Base-by-base conservation (phyloP, 2,797 vertebrate species). In the Centroberyx gerrardi region DNA sequence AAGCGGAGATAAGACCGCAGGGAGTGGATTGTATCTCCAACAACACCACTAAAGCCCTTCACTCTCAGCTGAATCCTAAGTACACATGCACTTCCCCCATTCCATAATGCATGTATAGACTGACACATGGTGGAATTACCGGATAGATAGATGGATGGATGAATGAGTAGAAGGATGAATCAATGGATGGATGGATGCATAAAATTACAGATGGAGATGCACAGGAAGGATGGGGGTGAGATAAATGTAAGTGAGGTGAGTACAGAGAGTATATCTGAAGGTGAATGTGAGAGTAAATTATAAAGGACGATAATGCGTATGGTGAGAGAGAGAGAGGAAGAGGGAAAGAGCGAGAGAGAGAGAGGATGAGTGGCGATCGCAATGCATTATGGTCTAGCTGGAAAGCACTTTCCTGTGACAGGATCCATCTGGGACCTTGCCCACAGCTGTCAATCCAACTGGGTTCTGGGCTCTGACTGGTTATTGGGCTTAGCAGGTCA, bases 361-460 rank as follows among this genome's bases (percentile, higher is more conserved):
- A 18, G 27, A 17, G 28, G 31, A 33, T 48, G 68, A 66, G 59
- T 55, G 56, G 40, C 33, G 22, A 52, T 60, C 36, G 40, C n/a
- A 70, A 63, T n/a, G 71, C 51, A 18, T 77, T 66, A 15, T 14
- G 28, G n/a, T 66, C 59, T 14, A 44, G 29, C 28, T 60, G 67
- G n/a, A 53, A 68, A 68, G 29, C 52, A 52, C 59, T 64, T 72
- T 40, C 38, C 66, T 29, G 49, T 7, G 3, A 56, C 17, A 3
- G 51, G 17, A 72, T 56, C 42, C 82, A 75, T 68, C 69, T 76
- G 74, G 65, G 70, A 64, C 36, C 51, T 59, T 71, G 78, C 64
- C 78, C 69, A 79, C 72, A 78, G 65, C 82, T 84, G 81, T 74
- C 77, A 76, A 18, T 92, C 78, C 87, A 46, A 58, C 17, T 33